Percentiles rank a stretch among this genome's conserved stretches.
Evolutionary conservation across 2,113 vertebrate genomes (phyloP).

Genomic region (Aleadryas rufinucha): DNA sequence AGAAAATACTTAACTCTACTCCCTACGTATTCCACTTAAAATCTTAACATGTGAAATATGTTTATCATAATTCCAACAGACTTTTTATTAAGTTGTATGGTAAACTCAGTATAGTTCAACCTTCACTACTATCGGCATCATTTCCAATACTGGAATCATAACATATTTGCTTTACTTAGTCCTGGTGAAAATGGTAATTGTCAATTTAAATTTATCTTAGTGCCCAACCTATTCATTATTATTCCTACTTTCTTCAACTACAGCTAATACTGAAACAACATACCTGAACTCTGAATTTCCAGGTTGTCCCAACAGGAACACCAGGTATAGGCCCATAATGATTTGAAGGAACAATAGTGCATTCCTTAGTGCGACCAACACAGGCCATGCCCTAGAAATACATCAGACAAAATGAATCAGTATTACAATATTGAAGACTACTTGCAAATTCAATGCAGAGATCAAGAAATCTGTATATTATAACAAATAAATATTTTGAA

Average conservation of each 20-base stretch:
- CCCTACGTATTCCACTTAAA: not conserved
- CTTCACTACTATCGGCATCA: rapidly evolving
- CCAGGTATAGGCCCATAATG: conserved; percentile 96
- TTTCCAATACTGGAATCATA: not conserved
- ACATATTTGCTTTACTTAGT: not conserved
- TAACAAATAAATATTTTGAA: not conserved
- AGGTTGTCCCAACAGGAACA: conserved; percentile 93
- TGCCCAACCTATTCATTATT: not conserved
- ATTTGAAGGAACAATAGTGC: conserved; percentile 97
- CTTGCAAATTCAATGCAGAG: not conserved
- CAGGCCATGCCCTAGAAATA: conserved; percentile 93
- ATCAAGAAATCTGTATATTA: not conserved
- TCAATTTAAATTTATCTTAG: not conserved
- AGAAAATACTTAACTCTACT: not conserved
- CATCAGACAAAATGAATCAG: not conserved
- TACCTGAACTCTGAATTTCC: conserved; percentile 99
- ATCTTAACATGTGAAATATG: not conserved
- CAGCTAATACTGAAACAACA: not conserved
- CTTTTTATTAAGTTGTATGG: not conserved
- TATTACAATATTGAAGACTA: not conserved
- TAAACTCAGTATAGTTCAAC: not conserved
- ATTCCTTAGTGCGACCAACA: conserved; percentile 97
- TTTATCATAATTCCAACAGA: not conserved
- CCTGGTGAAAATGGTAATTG: not conserved
- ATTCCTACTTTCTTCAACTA: not conserved